Percentiles rank a stretch among this genome's conserved stretches.
Conservation (phyloP, 2,888 invertebrate genomes). For the Orthosia gothica region DNA sequence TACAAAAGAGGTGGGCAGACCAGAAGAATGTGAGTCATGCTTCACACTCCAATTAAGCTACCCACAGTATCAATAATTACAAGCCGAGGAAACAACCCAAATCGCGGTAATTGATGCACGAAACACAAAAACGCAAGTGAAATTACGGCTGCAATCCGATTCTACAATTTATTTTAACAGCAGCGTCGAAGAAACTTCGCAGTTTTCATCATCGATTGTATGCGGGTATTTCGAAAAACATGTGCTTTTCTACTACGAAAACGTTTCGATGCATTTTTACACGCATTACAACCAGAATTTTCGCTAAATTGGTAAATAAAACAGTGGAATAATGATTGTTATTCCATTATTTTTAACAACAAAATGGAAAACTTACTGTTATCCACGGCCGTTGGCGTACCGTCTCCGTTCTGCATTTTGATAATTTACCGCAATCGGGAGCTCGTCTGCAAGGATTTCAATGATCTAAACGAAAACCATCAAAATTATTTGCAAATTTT, state of each 20-base stretch:
- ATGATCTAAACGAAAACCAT: conserved; percentile 84
- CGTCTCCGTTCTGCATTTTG: conserved; percentile 90
- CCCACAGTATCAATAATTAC: conserved; percentile 88
- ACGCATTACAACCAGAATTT: conserved; percentile 65
- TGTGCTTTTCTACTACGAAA: conserved; percentile 61
- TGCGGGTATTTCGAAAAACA: conserved; percentile 85
- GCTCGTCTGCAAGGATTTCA: conserved; percentile 78
- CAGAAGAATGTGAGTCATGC: conserved; percentile 86
- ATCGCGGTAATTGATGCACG: conserved; percentile 85
- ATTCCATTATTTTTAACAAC: conserved; percentile 83
- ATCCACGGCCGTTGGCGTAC: conserved; percentile 82
- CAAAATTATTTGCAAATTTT: conserved; percentile 85
- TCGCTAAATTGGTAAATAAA: conserved; percentile 77
- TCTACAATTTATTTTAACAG: conserved; percentile 66
- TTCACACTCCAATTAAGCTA: conserved; percentile 91
- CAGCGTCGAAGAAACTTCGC: conserved; percentile 61
- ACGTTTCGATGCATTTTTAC: conserved; percentile 52
- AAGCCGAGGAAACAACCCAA: conserved; percentile 85
- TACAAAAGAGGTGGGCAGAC: conserved; percentile 83
- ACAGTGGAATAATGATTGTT: conserved; percentile 81
- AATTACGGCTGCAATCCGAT: conserved; percentile 76
- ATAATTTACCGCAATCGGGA: conserved; percentile 84
- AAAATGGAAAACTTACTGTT: conserved; percentile 85
- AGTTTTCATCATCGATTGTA: conserved; percentile 65
- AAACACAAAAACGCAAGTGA: conserved; percentile 84